phyloP scores from a whole-genome alignment of 2,888 invertebrate genomes.

The Mimas tiliae region DNA sequence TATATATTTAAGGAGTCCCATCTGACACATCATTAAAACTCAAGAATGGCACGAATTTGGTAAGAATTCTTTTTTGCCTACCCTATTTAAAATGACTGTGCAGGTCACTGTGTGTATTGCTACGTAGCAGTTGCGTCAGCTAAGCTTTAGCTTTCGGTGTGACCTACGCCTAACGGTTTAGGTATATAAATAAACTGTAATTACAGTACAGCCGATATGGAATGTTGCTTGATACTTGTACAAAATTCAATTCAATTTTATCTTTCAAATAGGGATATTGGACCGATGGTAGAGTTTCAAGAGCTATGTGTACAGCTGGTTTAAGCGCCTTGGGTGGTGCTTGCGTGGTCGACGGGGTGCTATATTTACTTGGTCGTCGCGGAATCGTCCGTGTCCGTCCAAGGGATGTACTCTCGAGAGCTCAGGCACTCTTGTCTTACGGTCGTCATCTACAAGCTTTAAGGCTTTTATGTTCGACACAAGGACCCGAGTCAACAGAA shows the following conservation, averaged over 20 bases:
- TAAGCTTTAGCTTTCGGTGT: too few species aligned
- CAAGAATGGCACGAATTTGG: too few species aligned
- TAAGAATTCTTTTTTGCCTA: too few species aligned
- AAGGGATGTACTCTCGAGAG: slow-evolving; percentile 84
- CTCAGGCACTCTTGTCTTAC: slow-evolving; percentile 83
- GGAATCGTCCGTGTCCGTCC: slow-evolving; percentile 87
- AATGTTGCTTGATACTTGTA: too few species aligned
- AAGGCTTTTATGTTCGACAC: slow-evolving; percentile 61
- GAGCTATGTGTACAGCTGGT: slow-evolving; percentile 85
- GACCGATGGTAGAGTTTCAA: slow-evolving; percentile 96
- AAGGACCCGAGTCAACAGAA: slow-evolving; percentile 56
- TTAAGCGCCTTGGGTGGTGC: slow-evolving; percentile 81
- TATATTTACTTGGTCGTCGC: slow-evolving; percentile 84
- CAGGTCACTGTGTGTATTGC: too few species aligned
- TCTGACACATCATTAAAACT: too few species aligned
- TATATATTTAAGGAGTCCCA: too few species aligned
- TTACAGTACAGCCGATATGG: too few species aligned
- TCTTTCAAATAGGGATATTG: slow-evolving; percentile 89
- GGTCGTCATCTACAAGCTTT: slow-evolving; percentile 83
- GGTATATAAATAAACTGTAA: too few species aligned
- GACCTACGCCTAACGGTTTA: too few species aligned
- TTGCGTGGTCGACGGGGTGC: slow-evolving; percentile 79
- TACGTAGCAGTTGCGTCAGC: too few species aligned
- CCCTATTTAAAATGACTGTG: too few species aligned
- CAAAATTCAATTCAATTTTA: neutral